Evolutionary conservation across 2,113 vertebrate genomes (phyloP).

Genomic region (Pithys albifrons): DNA sequence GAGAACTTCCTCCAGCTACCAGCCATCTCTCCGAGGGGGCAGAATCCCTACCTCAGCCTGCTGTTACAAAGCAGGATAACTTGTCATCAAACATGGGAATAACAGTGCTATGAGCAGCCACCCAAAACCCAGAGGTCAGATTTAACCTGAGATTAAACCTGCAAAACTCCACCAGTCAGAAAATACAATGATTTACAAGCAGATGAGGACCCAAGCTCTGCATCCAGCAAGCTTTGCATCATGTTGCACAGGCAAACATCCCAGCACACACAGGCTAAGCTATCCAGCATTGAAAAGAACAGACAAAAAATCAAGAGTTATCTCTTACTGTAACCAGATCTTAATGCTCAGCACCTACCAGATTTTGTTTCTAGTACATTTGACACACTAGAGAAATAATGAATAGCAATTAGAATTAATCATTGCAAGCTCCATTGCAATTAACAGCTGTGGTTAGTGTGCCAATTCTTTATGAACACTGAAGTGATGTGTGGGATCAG

Average conservation of each 20-base stretch:
- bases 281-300: background rate
- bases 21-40: background rate
- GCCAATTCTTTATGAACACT: background rate
- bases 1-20: background rate
- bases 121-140: background rate
- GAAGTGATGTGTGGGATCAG: background rate
- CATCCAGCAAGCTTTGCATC: background rate
- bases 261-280: background rate
- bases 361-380: slow-evolving; percentile 11
- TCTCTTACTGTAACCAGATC: background rate
- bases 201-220: background rate
- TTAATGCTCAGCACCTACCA: background rate
- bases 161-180: background rate
- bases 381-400: slow-evolving; percentile 5
- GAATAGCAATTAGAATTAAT: slow-evolving; percentile 37
- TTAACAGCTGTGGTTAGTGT: slow-evolving; percentile 23
- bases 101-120: background rate
- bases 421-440: background rate
- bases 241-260: background rate
- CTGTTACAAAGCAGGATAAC: background rate
- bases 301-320: background rate
- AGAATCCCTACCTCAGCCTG: background rate
- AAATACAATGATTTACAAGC: background rate
- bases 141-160: background rate
- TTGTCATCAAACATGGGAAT: background rate